phyloP scores from a whole-genome alignment of 1,140 invertebrate genomes.

The Berghia stephanieae region DNA sequence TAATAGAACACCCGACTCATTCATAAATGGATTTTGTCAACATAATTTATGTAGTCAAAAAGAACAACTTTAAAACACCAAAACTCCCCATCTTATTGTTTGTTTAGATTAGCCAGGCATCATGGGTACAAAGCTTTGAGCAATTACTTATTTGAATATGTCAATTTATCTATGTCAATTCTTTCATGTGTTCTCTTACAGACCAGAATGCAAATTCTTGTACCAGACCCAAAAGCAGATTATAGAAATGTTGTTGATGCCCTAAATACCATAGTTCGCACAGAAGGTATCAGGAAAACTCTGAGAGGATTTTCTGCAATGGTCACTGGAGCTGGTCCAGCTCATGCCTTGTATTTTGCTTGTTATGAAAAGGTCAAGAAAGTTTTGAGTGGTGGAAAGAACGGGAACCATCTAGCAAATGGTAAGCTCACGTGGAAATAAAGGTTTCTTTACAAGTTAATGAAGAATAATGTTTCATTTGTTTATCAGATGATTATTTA shows the following conservation, averaged over 20 bases:
- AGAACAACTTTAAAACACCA: not conserved
- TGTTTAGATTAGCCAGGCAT: not conserved
- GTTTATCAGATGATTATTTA: too few relatives aligned
- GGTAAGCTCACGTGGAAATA: slow-evolving; percentile 52
- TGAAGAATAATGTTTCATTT: too few relatives aligned
- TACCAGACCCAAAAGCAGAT: slow-evolving; percentile 78
- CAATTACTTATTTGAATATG: not conserved
- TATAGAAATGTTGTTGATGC: slow-evolving; percentile 80
- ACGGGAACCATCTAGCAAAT: slow-evolving; percentile 59
- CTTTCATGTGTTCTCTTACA: slow-evolving; percentile 69
- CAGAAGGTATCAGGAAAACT: slow-evolving; percentile 90
- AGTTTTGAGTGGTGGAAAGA: slow-evolving; percentile 70
- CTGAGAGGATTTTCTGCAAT: slow-evolving; percentile 93
- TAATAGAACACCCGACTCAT: not conserved
- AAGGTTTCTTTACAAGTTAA: too few relatives aligned
- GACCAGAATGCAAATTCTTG: slow-evolving; percentile 95
- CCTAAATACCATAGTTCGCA: slow-evolving; percentile 84
- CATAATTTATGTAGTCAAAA: not conserved
- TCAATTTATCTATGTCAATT: not conserved
- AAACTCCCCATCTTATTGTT: not conserved
- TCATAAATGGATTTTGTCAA: too few relatives aligned
- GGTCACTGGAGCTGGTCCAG: slow-evolving; percentile 94
- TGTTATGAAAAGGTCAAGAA: slow-evolving; percentile 96
- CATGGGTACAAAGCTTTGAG: not conserved
- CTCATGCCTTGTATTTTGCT: slow-evolving; percentile 99